phyloP scores from a whole-genome alignment of 2,888 invertebrate genomes.

The Caenorhabditis angaria region DNA sequence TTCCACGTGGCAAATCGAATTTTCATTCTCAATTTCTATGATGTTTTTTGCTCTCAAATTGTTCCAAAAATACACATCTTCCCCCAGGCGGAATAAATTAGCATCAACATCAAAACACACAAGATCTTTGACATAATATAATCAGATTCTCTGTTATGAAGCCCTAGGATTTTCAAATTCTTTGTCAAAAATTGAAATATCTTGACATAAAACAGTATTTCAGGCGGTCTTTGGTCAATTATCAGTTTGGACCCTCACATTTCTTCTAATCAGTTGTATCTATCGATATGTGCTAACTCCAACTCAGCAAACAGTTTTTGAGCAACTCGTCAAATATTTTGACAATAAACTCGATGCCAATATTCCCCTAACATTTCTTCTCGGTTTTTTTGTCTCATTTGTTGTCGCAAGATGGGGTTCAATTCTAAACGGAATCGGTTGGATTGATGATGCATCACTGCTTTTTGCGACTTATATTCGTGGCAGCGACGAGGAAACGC shows the following conservation, averaged over 20 bases:
- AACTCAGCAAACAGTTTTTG: conserved; percentile 56
- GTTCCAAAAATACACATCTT: too few species aligned
- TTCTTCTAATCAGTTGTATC: conserved; percentile 61
- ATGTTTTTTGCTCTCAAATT: too few species aligned
- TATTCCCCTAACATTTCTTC: conserved; percentile 57
- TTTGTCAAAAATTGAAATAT: background rate
- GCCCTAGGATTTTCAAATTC: too few species aligned
- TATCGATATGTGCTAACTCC: conserved; percentile 61
- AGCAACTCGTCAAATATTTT: conserved; percentile 57
- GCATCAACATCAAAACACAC: too few species aligned
- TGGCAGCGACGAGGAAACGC: conserved; percentile 48
- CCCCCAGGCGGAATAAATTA: too few species aligned
- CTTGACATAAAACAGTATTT: conserved; percentile 14
- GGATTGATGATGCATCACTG: conserved; percentile 64
- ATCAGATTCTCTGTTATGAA: too few species aligned
- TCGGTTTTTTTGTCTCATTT: conserved; percentile 61
- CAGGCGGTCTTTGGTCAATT: conserved; percentile 65
- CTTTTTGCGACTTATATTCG: conserved; percentile 57
- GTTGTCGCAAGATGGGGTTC: conserved; percentile 61
- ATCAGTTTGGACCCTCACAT: conserved; percentile 58
- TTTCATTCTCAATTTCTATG: too few species aligned
- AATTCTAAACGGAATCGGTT: conserved; percentile 58
- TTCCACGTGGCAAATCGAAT: too few species aligned
- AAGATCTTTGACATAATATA: too few species aligned
- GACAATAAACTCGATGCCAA: conserved; percentile 58